Conservation (phyloP, 2,113 vertebrate species). For the Canis aureus region DNA sequence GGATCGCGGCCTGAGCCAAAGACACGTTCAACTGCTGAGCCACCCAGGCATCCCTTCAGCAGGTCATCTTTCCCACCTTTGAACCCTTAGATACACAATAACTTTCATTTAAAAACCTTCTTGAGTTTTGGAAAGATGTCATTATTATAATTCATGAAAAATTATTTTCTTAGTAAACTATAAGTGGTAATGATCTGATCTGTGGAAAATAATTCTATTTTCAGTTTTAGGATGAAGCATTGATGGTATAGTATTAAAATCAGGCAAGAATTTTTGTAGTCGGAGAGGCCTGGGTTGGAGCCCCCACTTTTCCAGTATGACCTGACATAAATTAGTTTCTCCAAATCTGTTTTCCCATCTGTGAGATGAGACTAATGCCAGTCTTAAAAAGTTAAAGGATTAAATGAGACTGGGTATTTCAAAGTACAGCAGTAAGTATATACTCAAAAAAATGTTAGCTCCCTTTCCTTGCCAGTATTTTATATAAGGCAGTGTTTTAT, state of each 20-base stretch:
- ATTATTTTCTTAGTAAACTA: conserved; percentile 46
- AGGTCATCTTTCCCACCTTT: neutral
- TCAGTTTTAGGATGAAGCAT: conserved; percentile 11
- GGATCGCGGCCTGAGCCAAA: too few relatives aligned
- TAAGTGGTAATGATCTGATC: conserved; percentile 21
- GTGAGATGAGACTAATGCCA: conserved; percentile 8
- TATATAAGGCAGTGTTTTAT: conserved; percentile 48
- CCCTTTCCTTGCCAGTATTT: conserved; percentile 9
- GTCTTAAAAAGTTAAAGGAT: conserved; percentile 35
- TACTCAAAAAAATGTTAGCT: conserved; percentile 2
- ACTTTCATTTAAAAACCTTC: conserved; percentile 52
- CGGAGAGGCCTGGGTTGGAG: neutral
- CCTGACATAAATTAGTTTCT: conserved; percentile 28
- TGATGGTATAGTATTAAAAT: conserved; percentile 53
- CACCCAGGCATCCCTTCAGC: neutral
- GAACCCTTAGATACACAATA: conserved; percentile 1
- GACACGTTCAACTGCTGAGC: too few relatives aligned
- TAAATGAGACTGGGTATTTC: conserved; percentile 60
- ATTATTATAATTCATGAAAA: conserved; percentile 28
- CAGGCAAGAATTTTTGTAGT: conserved; percentile 19
- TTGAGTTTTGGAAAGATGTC: conserved; percentile 46
- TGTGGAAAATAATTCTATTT: conserved; percentile 36
- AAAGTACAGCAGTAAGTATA: neutral
- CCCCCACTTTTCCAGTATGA: neutral
- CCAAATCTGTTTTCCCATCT: conserved; percentile 54